Evolutionary conservation across 1,140 invertebrate genomes (phyloP), one percentile per base, ranked within the genome.

Genomic region (Parapsyche elsis): DNA sequence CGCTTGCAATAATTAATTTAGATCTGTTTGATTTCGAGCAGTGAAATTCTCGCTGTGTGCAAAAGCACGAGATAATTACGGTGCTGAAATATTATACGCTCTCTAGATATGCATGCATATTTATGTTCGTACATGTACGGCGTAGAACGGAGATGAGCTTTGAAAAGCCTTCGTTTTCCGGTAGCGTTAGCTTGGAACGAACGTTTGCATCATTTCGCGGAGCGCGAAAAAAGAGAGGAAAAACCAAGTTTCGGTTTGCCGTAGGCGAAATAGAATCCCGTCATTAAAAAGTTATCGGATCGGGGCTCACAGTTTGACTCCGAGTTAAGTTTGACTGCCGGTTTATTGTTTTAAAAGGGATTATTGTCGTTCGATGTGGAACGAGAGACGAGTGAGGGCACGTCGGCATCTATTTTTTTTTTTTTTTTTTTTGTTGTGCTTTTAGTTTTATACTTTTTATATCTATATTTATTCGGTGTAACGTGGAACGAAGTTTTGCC

Each of bases 241-340:
- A 53, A 53, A 53, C 49, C 49, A 12, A 23, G 12, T 26, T 26
- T 0, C 64, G 64, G 64, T 67, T 24, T 67, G 64, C 64, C 64
- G 24, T 0, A 9, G 64, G 64, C 64, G 64, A 67, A 26, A 67
- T 67, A 67, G 26, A 67, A 67, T 67, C 64, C 64, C 24, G 23
- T 67, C 64, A 67, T 67, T 67, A 67, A 67, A 67, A 67, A 67
- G 64, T 67, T 67, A 67, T 67, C 24, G 19, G 64, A 67, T 67
- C 64, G 10, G 9, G 30, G 64, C 21, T 9, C 45, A 4, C 7
- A 59, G 53, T 61, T 61, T 61, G 59, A 61, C 59, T 61, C 59
- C 16, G 16, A 61, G 59, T 61, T 61, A 16, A 61, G n/a, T 61
- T 61, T 16, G 16, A 53, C 10, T 61, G 19, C 64, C 10, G 23